Base-by-base conservation (phyloP, 2,888 invertebrate genomes). In the Ormyrus nitidulus region DNA sequence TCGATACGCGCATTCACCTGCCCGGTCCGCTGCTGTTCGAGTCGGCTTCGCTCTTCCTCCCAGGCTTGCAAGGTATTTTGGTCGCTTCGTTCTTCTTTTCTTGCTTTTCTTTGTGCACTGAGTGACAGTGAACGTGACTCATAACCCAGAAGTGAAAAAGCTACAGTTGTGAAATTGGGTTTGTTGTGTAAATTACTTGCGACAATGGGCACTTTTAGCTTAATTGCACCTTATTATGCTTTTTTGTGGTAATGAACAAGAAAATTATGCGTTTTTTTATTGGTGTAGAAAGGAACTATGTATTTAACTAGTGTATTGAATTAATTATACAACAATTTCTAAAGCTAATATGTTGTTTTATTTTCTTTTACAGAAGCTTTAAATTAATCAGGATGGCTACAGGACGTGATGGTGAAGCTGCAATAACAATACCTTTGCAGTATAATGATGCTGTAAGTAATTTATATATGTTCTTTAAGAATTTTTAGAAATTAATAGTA, bases 371-470 rank as follows among this genome's bases (percentile, higher is more conserved):
- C 81, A 89, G 89, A 81, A 86, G 87, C 81, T 89, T 89, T 82
- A 88, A 87, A 80, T 81, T 89, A 54, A 86, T 89, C 82, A 90
- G 87, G 78, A 90, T 90, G 90, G 83, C 89, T 1, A 87, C 85
- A 19, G 86, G 84, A 79, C 86, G 86, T 80, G 90, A 89, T 13
- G 87, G 88, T 34, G 90, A 90, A 74, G 82, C 87, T 46, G 87
- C 87, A 0, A 86, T 90, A 71, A 88, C 89, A 13, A 89, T 90
- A 84, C 90, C 90, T 54, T 80, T 90, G 51, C 89, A 89, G 61
- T 90, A 87, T 77, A 89, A 88, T 81, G 88, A 90, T 75, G 65
- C 86, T 49, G 90, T 90, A 84, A 87, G 90, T 64, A 81, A 34
- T 53, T 66, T 2, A 51, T 11, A 6, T 4, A n/a, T n/a, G n/a